A percentile compares a stretch with the other conserved stretches of the same genome.
phyloP scores from a whole-genome alignment of 2,113 vertebrate genomes.

The Proterorhinus semilunaris region DNA sequence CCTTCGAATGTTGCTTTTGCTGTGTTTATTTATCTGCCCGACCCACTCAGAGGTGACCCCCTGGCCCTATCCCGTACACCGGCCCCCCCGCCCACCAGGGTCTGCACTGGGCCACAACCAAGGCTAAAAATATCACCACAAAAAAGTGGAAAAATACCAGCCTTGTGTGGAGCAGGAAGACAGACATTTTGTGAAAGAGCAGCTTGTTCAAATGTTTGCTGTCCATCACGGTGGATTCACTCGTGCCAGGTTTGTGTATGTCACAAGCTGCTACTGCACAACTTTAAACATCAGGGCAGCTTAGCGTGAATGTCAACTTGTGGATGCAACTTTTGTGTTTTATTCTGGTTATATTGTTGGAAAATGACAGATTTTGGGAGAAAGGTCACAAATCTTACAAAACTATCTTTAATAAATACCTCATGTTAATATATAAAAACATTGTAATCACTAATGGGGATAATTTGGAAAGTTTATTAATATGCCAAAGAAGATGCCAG shows the following conservation, averaged over 20 bases:
- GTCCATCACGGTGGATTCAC: slow-evolving; percentile 57
- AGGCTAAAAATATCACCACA: slow-evolving; percentile 68
- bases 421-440: too few relatives aligned
- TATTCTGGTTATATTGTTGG: too few relatives aligned
- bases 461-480: too few relatives aligned
- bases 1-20: slow-evolving; percentile 65
- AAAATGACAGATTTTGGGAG: too few relatives aligned
- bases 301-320: slow-evolving; percentile 3
- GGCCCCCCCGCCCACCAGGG: slow-evolving; percentile 37
- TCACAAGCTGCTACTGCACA: slow-evolving; percentile 3
- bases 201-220: slow-evolving; percentile 81
- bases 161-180: slow-evolving; percentile 50
- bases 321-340: neutral
- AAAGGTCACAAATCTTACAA: too few relatives aligned
- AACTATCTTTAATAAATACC: too few relatives aligned
- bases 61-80: slow-evolving; percentile 7
- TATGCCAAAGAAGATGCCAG: too few relatives aligned
- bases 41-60: slow-evolving; percentile 69
- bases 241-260: slow-evolving; percentile 27
- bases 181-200: slow-evolving; percentile 79
- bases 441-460: too few relatives aligned
- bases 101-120: slow-evolving; percentile 42
- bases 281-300: slow-evolving; percentile 1
- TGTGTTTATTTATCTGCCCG: slow-evolving; percentile 66
- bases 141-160: slow-evolving; percentile 66